phyloP scores from a whole-genome alignment of 2,797 vertebrate species.

The Silurus aristotelis region DNA sequence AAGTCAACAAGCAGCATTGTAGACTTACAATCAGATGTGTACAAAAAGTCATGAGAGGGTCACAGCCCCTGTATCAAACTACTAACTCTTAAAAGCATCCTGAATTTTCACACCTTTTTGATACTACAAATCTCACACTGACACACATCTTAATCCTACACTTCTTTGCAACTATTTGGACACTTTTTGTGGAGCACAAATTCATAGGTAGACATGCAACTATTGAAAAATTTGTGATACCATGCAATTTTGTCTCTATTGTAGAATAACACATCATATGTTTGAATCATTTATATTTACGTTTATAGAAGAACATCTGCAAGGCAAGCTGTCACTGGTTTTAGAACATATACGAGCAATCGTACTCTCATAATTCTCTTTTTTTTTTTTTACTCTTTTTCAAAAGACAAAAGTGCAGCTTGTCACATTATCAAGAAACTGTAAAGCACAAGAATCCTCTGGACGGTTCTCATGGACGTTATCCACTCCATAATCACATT shows the following conservation, averaged over 20 bases:
- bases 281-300: background rate
- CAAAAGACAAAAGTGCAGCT: background rate
- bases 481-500: background rate
- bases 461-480: background rate
- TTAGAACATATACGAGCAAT: background rate
- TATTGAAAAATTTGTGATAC: background rate
- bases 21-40: background rate
- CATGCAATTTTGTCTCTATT: background rate
- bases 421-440: background rate
- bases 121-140: background rate
- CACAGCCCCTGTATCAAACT: conserved; percentile 21
- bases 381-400: background rate
- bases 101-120: conserved; percentile 33
- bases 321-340: background rate
- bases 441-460: background rate
- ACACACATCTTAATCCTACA: background rate
- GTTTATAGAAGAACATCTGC: background rate
- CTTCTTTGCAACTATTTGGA: background rate
- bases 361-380: too few relatives aligned
- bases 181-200: background rate
- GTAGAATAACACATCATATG: background rate
- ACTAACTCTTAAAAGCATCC: background rate
- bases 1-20: conserved; percentile 36
- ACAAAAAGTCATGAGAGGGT: background rate
- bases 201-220: background rate